Evolutionary conservation across 1,140 invertebrate species (phyloP).

Genomic region (Halotydeus destructor): DNA sequence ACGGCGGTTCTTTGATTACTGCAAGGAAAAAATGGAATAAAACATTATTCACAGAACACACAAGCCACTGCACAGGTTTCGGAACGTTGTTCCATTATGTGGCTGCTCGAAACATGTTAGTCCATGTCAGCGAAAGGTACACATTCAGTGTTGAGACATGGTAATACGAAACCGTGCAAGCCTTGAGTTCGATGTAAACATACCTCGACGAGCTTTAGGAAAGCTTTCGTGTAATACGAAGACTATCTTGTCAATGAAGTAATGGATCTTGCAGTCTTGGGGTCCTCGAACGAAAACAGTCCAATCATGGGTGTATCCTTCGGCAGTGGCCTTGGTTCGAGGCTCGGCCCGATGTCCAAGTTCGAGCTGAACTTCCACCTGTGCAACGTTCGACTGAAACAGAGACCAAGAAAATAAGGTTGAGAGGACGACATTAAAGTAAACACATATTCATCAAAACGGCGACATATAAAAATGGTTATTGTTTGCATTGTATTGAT

Average conservation of each 20-base stretch:
- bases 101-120: no score
- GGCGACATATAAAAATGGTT: not conserved
- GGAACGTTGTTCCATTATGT: no score
- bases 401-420: not conserved
- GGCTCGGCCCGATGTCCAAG: conserved; percentile 68
- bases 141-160: no score
- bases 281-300: conserved; percentile 77
- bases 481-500: no score
- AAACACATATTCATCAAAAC: not conserved
- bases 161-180: no score
- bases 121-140: no score
- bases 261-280: conserved; percentile 58
- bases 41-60: no score
- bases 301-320: conserved; percentile 93
- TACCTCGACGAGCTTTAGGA: conserved; percentile 51
- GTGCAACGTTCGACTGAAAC: conserved; percentile 1
- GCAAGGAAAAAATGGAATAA: conserved; percentile 21
- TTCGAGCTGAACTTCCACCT: conserved; percentile 62
- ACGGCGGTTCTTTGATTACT: conserved; percentile 79
- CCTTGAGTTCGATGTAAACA: not conserved
- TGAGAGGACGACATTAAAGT: not conserved
- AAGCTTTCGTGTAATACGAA: conserved; percentile 81
- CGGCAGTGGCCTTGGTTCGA: conserved; percentile 48
- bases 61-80: no score
- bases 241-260: conserved; percentile 84